These are phyloP conservation scores for Rhinoderma darwinii DNA, from an alignment of 2,113 vertebrate species.

Conservation along the genomic window DNA sequence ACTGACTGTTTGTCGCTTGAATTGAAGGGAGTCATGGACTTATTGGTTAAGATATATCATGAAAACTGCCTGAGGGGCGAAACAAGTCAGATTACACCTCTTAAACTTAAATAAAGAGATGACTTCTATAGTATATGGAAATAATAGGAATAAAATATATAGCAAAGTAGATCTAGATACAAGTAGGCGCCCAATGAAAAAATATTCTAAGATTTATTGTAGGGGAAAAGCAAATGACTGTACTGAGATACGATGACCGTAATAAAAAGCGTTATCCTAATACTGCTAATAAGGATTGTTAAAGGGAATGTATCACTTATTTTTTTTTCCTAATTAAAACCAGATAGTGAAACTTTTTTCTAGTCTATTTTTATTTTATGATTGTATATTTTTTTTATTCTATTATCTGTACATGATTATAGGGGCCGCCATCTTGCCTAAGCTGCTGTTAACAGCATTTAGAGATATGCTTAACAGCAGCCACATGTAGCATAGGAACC, in stretches of 20 bases:
- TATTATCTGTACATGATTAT: too few relatives aligned
- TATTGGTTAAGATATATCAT: slow-evolving; percentile 3
- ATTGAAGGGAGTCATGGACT: slow-evolving; percentile 19
- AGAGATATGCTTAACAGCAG: too few relatives aligned
- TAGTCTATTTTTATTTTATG: too few relatives aligned
- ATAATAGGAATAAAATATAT: not conserved
- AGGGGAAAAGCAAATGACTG: not conserved
- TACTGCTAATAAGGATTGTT: not conserved
- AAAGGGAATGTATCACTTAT: too few relatives aligned
- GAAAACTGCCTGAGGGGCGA: slow-evolving; percentile 26
- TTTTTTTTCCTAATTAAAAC: too few relatives aligned
- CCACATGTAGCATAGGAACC: too few relatives aligned
- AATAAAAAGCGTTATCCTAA: not conserved
- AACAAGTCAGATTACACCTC: slow-evolving; percentile 12
- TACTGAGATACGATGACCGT: not conserved
- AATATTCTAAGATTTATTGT: not conserved
- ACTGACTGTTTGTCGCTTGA: not conserved
- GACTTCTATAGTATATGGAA: not conserved
- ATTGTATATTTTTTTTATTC: too few relatives aligned
- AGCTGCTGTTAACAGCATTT: too few relatives aligned
- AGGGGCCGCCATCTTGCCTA: too few relatives aligned
- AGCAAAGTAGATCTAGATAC: not conserved
- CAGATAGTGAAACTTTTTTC: too few relatives aligned
- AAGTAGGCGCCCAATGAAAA: not conserved
- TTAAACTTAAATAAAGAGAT: slow-evolving; percentile 25